These are phyloP conservation scores for Phyllopteryx taeniolatus DNA, from an alignment of 2,113 vertebrate species.

Conservation along the genomic window DNA sequence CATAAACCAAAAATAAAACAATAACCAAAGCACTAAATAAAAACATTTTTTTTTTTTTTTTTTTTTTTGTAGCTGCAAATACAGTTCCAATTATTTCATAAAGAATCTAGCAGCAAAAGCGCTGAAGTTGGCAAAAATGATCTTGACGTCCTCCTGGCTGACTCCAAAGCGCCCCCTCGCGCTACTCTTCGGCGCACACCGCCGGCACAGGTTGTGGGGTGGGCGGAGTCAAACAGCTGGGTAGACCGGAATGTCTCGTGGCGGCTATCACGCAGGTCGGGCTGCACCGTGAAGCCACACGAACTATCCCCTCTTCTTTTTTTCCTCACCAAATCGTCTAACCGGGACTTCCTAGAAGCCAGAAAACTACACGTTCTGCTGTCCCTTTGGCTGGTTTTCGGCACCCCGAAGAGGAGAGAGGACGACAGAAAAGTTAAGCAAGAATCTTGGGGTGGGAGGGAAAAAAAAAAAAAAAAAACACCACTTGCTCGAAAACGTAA, in stretches of 20 bases:
- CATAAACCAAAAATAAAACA: too few species aligned
- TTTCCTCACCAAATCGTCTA: neutral
- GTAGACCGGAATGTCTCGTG: conserved; percentile 48
- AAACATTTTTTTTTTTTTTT: too few species aligned
- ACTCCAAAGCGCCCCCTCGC: neutral
- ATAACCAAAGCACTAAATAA: too few species aligned
- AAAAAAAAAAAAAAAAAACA: neutral
- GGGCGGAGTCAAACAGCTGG: conserved; percentile 61
- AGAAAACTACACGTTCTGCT: neutral
- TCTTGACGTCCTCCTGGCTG: neutral
- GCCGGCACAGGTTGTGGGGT: conserved; percentile 7
- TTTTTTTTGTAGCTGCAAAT: too few species aligned
- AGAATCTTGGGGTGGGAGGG: neutral
- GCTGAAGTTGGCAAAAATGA: neutral
- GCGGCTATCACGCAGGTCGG: conserved; percentile 9
- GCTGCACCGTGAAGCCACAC: neutral
- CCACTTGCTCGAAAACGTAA: neutral
- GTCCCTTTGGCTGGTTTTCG: neutral
- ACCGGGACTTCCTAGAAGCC: neutral
- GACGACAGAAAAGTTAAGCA: conserved; percentile 1
- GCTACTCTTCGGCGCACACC: neutral
- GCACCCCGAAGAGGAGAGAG: neutral
- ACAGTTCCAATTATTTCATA: too few species aligned
- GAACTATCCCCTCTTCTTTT: conserved; percentile 9
- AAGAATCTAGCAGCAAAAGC: neutral